Evolutionary conservation across 2,797 vertebrate species (phyloP).

Genomic region (Mormyrus proboscirostris): DNA sequence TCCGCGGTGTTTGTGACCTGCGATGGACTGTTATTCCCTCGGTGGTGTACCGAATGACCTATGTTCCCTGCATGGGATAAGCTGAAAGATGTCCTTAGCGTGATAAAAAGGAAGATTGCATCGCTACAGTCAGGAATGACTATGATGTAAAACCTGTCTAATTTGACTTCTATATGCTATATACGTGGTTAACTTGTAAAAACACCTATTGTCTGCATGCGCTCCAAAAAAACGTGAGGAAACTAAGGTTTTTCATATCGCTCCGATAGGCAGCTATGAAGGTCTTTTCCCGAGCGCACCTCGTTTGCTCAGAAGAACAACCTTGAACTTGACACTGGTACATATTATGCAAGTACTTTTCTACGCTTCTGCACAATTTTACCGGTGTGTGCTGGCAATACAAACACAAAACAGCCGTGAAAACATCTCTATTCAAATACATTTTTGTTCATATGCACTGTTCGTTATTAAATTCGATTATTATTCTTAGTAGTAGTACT

Average conservation of each 20-base stretch:
- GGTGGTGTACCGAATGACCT: background rate
- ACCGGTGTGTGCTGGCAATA: background rate
- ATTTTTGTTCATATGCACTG: background rate
- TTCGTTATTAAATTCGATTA: background rate
- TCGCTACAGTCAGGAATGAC: background rate
- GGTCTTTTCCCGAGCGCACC: background rate
- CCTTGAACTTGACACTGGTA: background rate
- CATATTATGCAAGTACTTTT: background rate
- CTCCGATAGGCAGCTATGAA: background rate
- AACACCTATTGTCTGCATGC: background rate
- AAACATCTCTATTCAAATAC: background rate
- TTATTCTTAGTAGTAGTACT: background rate
- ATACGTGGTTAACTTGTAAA: background rate
- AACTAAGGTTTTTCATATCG: background rate
- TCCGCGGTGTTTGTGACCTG: background rate
- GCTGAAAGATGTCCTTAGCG: background rate
- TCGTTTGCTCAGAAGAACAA: background rate
- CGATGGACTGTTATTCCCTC: background rate
- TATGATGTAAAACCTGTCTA: background rate
- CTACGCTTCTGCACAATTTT: background rate
- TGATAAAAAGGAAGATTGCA: background rate
- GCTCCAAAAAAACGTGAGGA: background rate
- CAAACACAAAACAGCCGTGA: background rate
- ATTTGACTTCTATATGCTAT: background rate
- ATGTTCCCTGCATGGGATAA: background rate